These are phyloP conservation scores for Mus minutoides DNA, from an alignment of 2,797 vertebrate genomes.

Conservation along the genomic window DNA sequence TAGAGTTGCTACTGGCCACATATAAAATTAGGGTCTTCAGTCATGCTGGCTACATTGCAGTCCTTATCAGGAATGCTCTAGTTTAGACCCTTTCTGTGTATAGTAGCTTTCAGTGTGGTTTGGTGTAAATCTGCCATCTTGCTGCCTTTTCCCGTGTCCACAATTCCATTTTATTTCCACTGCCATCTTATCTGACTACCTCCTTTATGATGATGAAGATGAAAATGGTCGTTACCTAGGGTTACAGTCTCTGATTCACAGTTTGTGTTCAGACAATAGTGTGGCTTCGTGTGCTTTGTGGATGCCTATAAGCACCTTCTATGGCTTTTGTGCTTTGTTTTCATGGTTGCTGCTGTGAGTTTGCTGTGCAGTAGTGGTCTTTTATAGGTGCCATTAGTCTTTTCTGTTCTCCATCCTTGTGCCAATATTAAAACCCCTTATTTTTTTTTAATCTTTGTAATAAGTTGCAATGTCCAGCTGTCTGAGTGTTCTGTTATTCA, in stretches of 20 bases:
- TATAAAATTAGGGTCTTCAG: conserved; percentile 26
- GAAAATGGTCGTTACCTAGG: neutral
- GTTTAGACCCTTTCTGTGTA: neutral
- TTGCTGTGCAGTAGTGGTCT: neutral
- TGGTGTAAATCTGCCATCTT: conserved; percentile 5
- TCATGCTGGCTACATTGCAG: neutral
- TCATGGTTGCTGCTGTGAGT: neutral
- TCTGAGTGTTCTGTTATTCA: neutral
- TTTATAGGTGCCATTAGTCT: neutral
- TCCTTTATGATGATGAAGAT: neutral
- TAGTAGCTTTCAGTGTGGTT: neutral
- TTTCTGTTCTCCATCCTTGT: neutral
- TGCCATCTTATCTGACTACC: neutral
- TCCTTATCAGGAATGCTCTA: neutral
- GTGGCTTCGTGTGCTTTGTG: neutral
- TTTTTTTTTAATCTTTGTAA: conserved; percentile 7
- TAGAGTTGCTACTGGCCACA: neutral
- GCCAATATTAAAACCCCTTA: neutral
- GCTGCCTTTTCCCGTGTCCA: neutral
- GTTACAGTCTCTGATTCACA: neutral
- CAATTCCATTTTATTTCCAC: conserved; percentile 32
- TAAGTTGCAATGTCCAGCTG: neutral
- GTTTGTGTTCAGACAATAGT: neutral
- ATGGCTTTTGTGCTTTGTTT: neutral
- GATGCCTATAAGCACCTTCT: neutral